phyloP scores from a whole-genome alignment of 2,113 vertebrate species.

The Steatornis caripensis region DNA sequence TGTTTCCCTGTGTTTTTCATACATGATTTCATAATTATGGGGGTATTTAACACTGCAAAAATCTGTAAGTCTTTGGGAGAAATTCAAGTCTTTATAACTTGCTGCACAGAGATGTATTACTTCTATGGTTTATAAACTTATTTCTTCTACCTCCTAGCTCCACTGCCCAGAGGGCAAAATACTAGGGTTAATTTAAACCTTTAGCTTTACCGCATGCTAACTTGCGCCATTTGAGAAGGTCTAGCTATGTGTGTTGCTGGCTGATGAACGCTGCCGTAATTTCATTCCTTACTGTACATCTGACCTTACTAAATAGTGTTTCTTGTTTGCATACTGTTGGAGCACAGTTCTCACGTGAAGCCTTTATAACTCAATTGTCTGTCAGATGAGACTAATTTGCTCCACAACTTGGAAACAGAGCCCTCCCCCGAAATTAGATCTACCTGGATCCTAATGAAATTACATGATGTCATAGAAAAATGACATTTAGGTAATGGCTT shows the following conservation, averaged over 20 bases:
- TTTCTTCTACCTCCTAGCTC: not conserved
- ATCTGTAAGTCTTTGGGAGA: not conserved
- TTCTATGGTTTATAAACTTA: not conserved
- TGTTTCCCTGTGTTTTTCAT: not conserved
- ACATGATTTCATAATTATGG: not conserved
- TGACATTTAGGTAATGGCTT: not conserved
- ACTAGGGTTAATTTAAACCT: not conserved
- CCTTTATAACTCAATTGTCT: not conserved
- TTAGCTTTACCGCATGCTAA: not conserved
- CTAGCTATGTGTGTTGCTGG: not conserved
- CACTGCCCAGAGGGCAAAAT: not conserved
- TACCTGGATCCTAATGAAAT: slow-evolving; percentile 8
- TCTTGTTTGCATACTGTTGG: slow-evolving; percentile 9
- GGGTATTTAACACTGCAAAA: not conserved
- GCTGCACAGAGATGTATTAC: not conserved
- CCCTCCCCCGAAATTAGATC: not conserved
- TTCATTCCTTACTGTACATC: not conserved
- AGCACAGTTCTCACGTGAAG: not conserved
- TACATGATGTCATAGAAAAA: not conserved
- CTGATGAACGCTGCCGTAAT: not conserved
- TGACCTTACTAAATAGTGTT: not conserved
- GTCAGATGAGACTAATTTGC: not conserved
- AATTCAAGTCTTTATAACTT: not conserved
- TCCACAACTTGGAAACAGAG: slow-evolving; percentile 30
- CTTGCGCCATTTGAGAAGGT: not conserved